Percentiles rank a stretch among this genome's conserved stretches.
phyloP scores from a whole-genome alignment of 2,888 invertebrate genomes.

The Cheilosia urbana region DNA sequence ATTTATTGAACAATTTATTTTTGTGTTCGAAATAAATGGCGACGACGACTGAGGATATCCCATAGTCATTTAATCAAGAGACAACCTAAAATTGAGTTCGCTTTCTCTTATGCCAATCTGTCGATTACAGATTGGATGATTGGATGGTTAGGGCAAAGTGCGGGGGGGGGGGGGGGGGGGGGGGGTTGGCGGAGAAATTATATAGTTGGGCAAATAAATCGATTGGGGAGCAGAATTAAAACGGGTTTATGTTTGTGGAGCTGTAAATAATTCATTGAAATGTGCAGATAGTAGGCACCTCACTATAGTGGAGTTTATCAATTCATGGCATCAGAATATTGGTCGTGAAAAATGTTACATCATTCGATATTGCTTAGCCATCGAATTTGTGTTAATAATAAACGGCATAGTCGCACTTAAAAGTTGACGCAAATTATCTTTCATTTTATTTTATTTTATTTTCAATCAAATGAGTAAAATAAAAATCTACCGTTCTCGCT shows the following conservation, averaged over 20 bases:
- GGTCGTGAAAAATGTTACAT: not conserved
- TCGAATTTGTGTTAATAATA: not conserved
- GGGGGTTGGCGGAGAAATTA: conserved; percentile 16
- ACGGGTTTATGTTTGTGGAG: conserved; percentile 38
- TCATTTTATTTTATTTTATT: too few species aligned
- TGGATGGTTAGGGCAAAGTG: not conserved
- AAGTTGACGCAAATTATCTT: too few species aligned
- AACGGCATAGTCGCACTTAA: too few species aligned
- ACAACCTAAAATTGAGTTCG: conserved; percentile 47
- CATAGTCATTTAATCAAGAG: conserved; percentile 66
- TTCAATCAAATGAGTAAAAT: too few species aligned
- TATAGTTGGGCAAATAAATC: conserved; percentile 62
- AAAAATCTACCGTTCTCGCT: too few species aligned
- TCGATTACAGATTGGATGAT: not conserved
- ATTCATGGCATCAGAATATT: not conserved
- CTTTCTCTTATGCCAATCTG: conserved; percentile 28
- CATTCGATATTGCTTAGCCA: not conserved
- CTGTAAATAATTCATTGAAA: conserved; percentile 38
- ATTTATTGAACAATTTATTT: conserved; percentile 79
- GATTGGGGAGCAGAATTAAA: conserved; percentile 58
- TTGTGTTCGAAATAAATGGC: conserved; percentile 71
- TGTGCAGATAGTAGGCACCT: not conserved
- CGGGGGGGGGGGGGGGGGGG: too few species aligned
- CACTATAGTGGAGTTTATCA: not conserved
- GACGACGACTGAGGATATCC: conserved; percentile 55